A percentile compares a stretch with the other conserved stretches of the same genome.
phyloP scores from a whole-genome alignment of 2,113 vertebrate species.

The Neoarius graeffei region DNA sequence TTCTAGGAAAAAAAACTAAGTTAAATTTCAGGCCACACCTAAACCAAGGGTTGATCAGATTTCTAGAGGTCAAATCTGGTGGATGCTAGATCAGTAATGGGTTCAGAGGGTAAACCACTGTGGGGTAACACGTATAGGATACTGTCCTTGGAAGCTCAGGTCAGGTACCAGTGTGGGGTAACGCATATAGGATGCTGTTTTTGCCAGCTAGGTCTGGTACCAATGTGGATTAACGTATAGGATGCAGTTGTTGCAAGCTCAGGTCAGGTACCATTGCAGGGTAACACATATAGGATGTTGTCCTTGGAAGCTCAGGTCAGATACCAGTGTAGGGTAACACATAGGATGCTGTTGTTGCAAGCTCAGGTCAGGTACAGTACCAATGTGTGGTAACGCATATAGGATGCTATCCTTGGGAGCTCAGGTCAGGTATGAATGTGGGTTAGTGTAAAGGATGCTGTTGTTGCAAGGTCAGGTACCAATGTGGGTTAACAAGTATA shows the following conservation, averaged over 20 bases:
- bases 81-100: no score
- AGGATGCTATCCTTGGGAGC: background rate
- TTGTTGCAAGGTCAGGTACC: background rate
- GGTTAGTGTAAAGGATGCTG: background rate
- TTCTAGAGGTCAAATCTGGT: background rate
- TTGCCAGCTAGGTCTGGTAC: background rate
- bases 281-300: background rate
- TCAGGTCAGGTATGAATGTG: background rate
- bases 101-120: no score
- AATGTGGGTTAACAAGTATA: background rate
- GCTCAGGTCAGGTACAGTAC: background rate
- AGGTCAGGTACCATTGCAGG: background rate
- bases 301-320: background rate
- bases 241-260: background rate
- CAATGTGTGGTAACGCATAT: background rate
- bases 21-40: background rate
- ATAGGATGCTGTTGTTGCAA: background rate
- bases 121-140: background rate
- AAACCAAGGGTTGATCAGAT: background rate
- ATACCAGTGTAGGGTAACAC: background rate
- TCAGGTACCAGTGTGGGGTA: background rate
- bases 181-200: background rate
- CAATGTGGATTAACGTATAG: background rate
- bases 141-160: background rate
- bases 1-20: background rate